Evolutionary conservation across 2,113 vertebrate genomes (phyloP).

Genomic region (Cnemophilus loriae): DNA sequence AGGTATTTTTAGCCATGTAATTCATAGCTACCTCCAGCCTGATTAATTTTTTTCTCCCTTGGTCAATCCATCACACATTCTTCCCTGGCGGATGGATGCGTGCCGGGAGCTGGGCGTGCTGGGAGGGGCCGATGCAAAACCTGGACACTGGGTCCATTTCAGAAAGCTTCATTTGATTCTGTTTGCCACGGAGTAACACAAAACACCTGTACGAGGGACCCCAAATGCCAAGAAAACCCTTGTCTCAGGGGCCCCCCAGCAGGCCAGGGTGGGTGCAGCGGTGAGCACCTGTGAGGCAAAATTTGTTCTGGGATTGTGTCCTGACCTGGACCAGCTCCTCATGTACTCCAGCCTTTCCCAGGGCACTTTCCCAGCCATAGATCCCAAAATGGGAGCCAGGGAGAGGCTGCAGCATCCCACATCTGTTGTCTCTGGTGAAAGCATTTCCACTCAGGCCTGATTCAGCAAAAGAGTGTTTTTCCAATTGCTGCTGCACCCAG

Average conservation of each 20-base stretch:
- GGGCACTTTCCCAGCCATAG: not conserved
- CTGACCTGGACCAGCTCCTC: not conserved
- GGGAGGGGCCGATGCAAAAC: not conserved
- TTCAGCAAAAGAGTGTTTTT: not conserved
- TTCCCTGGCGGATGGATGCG: fast-evolving
- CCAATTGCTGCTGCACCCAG: not conserved
- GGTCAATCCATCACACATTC: not conserved
- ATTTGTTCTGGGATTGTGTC: not conserved
- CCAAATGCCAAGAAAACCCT: not conserved
- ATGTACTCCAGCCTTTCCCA: not conserved
- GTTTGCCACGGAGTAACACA: fast-evolving
- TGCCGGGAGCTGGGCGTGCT: fast-evolving
- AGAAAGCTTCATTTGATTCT: not conserved
- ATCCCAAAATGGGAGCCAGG: not conserved
- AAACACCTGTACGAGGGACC: not conserved
- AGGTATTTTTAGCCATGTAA: slow-evolving; percentile 1
- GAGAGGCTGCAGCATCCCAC: not conserved
- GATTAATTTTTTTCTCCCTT: not conserved
- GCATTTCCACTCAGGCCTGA: not conserved
- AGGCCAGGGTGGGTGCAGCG: fast-evolving
- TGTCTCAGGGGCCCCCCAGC: not conserved
- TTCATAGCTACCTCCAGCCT: slow-evolving; percentile 4
- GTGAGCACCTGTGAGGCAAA: not conserved
- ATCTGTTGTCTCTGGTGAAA: not conserved
- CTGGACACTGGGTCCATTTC: not conserved